phyloP scores from a whole-genome alignment of 2,113 vertebrate species.

The Paedocypris sp. region DNA sequence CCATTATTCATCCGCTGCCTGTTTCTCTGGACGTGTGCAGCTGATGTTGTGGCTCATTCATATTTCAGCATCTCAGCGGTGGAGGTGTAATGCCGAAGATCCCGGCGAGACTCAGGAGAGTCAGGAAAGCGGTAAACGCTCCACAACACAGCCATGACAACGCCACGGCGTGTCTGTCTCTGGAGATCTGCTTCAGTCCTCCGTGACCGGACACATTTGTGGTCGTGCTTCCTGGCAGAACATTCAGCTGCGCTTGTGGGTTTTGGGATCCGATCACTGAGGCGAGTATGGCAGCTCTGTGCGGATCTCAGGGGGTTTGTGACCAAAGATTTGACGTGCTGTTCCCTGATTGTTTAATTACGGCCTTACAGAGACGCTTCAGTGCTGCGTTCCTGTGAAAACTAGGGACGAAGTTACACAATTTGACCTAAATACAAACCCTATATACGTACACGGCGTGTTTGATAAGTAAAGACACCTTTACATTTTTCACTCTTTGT shows the following conservation, averaged over 20 bases:
- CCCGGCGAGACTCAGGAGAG: conserved; percentile 22
- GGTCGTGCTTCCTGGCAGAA: background rate
- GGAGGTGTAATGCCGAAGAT: conserved; percentile 29
- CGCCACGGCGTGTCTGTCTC: background rate
- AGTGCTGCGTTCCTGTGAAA: too few species aligned
- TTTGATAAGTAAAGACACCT: too few species aligned
- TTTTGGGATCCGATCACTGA: too few species aligned
- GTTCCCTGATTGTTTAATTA: too few species aligned
- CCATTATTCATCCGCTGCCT: conserved; percentile 39
- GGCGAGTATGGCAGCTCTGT: too few species aligned
- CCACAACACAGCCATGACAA: conserved; percentile 17
- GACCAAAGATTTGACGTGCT: too few species aligned
- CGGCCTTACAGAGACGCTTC: too few species aligned
- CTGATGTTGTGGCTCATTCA: conserved; percentile 29
- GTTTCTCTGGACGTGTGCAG: conserved; percentile 16
- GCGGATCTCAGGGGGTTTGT: too few species aligned
- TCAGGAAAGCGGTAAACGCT: conserved; percentile 18
- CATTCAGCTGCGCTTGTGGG: background rate
- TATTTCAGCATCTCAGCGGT: conserved; percentile 31
- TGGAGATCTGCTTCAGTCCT: background rate
- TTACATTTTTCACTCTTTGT: too few species aligned
- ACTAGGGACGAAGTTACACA: too few species aligned
- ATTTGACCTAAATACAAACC: too few species aligned
- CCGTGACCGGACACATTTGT: background rate
- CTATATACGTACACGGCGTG: too few species aligned